Evolutionary conservation across 2,888 invertebrate genomes (phyloP), one percentile per base, ranked within the genome.

Genomic region (Tetragonisca angustula): DNA sequence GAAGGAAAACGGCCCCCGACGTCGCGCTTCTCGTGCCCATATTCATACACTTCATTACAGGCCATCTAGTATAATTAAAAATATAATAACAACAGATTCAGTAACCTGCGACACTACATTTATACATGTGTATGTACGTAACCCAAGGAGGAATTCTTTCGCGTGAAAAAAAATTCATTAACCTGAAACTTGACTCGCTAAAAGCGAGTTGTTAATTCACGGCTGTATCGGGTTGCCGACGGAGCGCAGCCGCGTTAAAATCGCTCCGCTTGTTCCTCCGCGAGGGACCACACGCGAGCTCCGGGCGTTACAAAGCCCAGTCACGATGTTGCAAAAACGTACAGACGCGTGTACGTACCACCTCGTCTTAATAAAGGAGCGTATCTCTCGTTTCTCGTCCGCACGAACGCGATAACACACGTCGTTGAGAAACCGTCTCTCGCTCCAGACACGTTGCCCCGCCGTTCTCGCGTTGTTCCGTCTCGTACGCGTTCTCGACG

Each of bases 331-430:
- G 43, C 43, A 36, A 69, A 43, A 54, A 11, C 32, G 5, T 32
- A 54, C 32, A 9, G 54, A 54, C 19, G 62, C 52, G 24, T 32
- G 43, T 27, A 27, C 65, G 59, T n/a, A 17, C n/a, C 43, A 49
- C 32, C n/a, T n/a, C 62, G 27, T 24, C 27, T 61, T 61, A 61
- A 17, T 65, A 49, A 54, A 78, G 43, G 62, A 52, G 27, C 15
- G 32, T 69, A 27, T 27, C 49, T 49, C 56, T 67, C 49, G 67
- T 72, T 69, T 6, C 27, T 5, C 69, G 21, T 24, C 21, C 52
- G 32, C 43, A 9, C 17, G 43, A 68, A 73, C 54, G 36, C 52
- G 62, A 54, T 56, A 69, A 80, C 56, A 80, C 56, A 36, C n/a
- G 61, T 15, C 54, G 24, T 56, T 43, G 79, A 59, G 49, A 70